A percentile compares a stretch with the other conserved stretches of the same genome.
These are phyloP conservation scores for Typhlichthys eigenmanni DNA, from an alignment of 2,797 vertebrate genomes.

Conservation along the genomic window DNA sequence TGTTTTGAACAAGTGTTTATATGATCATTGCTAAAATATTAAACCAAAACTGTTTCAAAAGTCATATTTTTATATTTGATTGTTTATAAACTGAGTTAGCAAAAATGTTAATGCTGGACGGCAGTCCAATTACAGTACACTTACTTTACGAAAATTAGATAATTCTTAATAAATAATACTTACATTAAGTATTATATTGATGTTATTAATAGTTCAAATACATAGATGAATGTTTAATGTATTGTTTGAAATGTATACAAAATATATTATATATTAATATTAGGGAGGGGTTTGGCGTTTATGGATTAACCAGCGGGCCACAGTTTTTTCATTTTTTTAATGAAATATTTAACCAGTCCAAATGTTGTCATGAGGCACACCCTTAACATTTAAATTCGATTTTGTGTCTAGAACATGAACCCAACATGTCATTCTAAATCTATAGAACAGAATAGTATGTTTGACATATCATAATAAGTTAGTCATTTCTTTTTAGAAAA, in stretches of 20 bases:
- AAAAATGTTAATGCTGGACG: no score
- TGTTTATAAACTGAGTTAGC: no score
- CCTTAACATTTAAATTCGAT: slow-evolving; percentile 67
- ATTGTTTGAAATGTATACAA: slow-evolving; percentile 4
- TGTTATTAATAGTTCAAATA: background rate
- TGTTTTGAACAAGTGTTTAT: no score
- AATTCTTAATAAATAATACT: no score
- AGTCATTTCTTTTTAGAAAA: no score
- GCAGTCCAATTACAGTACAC: no score
- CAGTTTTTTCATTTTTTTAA: slow-evolving; percentile 43
- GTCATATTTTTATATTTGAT: no score
- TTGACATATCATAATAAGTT: background rate
- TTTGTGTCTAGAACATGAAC: slow-evolving; percentile 32
- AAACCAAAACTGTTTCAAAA: no score
- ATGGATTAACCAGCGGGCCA: slow-evolving; percentile 37
- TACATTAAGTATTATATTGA: no score
- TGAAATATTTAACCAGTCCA: slow-evolving; percentile 69
- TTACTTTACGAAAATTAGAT: no score
- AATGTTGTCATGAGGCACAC: slow-evolving; percentile 50
- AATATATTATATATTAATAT: background rate
- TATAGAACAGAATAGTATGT: background rate
- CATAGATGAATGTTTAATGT: slow-evolving; percentile 8
- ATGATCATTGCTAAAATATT: no score
- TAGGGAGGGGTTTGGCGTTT: slow-evolving; percentile 18
- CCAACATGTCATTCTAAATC: background rate